Conservation (phyloP, 2,888 invertebrate genomes). For the Lasiommata megera region DNA sequence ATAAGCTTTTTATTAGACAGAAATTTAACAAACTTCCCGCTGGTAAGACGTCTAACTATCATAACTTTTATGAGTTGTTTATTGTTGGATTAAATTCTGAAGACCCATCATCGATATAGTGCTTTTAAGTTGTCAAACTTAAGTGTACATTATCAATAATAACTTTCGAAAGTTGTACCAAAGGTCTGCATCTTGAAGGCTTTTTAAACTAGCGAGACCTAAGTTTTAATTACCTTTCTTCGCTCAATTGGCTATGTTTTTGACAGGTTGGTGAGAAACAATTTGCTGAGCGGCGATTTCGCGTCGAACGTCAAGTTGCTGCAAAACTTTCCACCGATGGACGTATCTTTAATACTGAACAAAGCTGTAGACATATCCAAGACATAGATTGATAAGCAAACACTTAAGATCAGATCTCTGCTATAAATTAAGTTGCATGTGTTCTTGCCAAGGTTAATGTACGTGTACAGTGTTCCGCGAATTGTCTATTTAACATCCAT, state of each 20-base stretch:
- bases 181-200: too few species aligned
- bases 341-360: slow-evolving; percentile 90
- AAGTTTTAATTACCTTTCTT: too few species aligned
- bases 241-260: slow-evolving; percentile 16
- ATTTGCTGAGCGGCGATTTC: slow-evolving; percentile 93
- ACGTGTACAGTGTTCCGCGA: background rate
- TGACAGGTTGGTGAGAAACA: slow-evolving; percentile 89
- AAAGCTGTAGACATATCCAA: slow-evolving; percentile 84
- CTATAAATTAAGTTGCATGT: background rate
- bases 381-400: background rate
- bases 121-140: too few species aligned
- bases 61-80: too few species aligned
- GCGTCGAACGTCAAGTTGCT: slow-evolving; percentile 96
- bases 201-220: background rate
- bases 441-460: background rate
- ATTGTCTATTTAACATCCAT: background rate
- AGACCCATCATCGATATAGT: too few species aligned
- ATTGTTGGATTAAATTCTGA: too few species aligned
- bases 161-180: too few species aligned
- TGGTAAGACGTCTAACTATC: too few species aligned
- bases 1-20: too few species aligned
- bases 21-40: too few species aligned
- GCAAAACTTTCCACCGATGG: slow-evolving; percentile 95
- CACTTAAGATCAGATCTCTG: background rate
- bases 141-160: too few species aligned